Percentiles rank a stretch among this genome's conserved stretches.
Evolutionary conservation across 2,888 invertebrate species (phyloP).

Genomic region (Acanthosoma haemorrhoidale): DNA sequence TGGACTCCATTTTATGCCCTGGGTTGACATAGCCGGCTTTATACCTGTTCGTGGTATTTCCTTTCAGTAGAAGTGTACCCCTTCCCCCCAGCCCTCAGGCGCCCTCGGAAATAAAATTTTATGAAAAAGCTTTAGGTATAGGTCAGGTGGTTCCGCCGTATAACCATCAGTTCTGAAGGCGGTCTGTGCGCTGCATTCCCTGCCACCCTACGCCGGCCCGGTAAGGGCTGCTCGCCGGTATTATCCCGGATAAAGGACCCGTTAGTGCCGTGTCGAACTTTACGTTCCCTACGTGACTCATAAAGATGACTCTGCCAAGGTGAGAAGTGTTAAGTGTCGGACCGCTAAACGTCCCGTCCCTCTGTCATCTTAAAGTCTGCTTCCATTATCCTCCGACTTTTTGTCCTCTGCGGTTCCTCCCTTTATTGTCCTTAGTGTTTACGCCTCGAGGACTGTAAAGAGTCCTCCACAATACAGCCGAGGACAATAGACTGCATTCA

Average conservation of each 20-base stretch:
- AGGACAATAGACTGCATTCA: constrained; percentile 10
- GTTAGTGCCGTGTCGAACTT: constrained; percentile 8
- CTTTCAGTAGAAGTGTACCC: neutral
- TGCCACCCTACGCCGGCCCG: neutral
- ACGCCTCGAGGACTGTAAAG: neutral
- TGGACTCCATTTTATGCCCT: constrained; percentile 2
- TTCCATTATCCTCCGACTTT: neutral
- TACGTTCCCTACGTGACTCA: constrained; percentile 5
- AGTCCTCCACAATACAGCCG: constrained; percentile 7
- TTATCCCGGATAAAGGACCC: neutral
- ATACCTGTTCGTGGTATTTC: constrained; percentile 1
- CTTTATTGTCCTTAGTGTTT: constrained; percentile 5
- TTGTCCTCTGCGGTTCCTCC: neutral
- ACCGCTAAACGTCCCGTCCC: too few relatives aligned
- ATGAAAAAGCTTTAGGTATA: constrained; percentile 9
- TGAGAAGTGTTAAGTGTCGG: too few relatives aligned
- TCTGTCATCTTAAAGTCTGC: neutral
- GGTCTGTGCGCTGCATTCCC: neutral
- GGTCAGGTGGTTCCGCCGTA: too few relatives aligned
- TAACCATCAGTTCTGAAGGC: neutral
- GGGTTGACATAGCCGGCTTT: constrained; percentile 10
- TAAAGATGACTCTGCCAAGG: neutral
- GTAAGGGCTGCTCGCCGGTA: neutral
- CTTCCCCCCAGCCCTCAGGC: neutral
- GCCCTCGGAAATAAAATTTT: constrained; percentile 10